These are phyloP conservation scores for Bucco capensis DNA, from an alignment of 2,113 vertebrate species.

Conservation along the genomic window DNA sequence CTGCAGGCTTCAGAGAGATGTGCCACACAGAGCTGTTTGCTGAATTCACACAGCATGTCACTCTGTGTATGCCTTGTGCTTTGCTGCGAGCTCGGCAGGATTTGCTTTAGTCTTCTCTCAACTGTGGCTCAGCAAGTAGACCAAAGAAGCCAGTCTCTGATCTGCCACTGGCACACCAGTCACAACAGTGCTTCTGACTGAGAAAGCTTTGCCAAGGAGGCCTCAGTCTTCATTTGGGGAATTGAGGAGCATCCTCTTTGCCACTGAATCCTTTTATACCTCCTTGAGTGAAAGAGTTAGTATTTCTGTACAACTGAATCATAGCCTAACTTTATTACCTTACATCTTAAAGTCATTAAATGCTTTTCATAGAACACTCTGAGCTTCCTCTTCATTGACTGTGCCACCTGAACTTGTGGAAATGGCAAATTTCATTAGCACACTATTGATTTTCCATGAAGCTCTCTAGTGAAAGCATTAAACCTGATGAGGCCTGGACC, in stretches of 20 bases:
- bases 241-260: not conserved
- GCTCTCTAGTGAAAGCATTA: not conserved
- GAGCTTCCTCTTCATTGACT: not conserved
- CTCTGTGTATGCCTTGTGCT: not conserved
- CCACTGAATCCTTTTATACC: not conserved
- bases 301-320: not conserved
- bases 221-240: not conserved
- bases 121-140: not conserved
- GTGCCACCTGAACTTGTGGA: not conserved
- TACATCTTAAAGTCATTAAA: not conserved
- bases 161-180: not conserved
- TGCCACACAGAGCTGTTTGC: not conserved
- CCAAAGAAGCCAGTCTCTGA: not conserved
- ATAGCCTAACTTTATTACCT: not conserved
- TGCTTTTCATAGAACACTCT: not conserved
- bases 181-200: not conserved
- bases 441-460: not conserved
- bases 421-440: constrained; percentile 1
- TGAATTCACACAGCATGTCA: not conserved
- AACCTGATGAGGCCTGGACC: not conserved
- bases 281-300: not conserved
- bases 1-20: not conserved
- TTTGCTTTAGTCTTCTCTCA: not conserved
- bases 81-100: not conserved
- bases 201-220: not conserved